These are phyloP conservation scores for Meloidogyne chitwoodi DNA, from an alignment of 1,140 invertebrate species.

Conservation along the genomic window DNA sequence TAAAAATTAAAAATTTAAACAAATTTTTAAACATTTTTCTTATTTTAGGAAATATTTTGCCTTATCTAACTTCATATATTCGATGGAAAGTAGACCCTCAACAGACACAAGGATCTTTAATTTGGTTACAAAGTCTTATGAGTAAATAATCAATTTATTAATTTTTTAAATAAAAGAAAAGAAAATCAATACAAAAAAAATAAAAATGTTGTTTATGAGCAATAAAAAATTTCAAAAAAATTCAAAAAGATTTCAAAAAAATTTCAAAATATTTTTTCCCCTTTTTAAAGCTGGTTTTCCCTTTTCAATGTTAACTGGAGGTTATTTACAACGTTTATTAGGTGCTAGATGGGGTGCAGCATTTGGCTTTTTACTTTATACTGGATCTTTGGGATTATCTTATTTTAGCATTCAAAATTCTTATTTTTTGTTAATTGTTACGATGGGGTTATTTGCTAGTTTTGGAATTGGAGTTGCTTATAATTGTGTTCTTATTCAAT, in stretches of 20 bases:
- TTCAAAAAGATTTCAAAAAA: too few species aligned
- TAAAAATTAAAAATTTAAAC: neutral
- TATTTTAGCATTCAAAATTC: slow-evolving; percentile 46
- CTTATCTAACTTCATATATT: slow-evolving; percentile 41
- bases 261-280: too few species aligned
- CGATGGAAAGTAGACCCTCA: slow-evolving; percentile 42
- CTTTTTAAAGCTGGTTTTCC: slow-evolving; percentile 42
- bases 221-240: too few species aligned
- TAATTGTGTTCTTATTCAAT: slow-evolving; percentile 44
- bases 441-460: slow-evolving; percentile 32
- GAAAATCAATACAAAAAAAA: too few species aligned
- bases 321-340: slow-evolving; percentile 32
- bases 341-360: slow-evolving; percentile 38
- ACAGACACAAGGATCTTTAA: slow-evolving; percentile 39
- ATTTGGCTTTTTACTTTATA: slow-evolving; percentile 35
- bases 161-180: neutral
- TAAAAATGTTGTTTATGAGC: too few species aligned
- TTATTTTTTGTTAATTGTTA: slow-evolving; percentile 32
- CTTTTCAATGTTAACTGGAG: slow-evolving; percentile 40
- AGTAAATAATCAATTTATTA: slow-evolving; percentile 16
- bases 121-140: slow-evolving; percentile 43
- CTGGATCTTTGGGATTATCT: slow-evolving; percentile 29
- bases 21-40: too few species aligned
- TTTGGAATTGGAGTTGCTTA: slow-evolving; percentile 43
- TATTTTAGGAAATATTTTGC: slow-evolving; percentile 39